Percentiles rank a stretch among this genome's conserved stretches.
Conservation (phyloP, 2,888 invertebrate genomes). For the Apamea monoglypha region DNA sequence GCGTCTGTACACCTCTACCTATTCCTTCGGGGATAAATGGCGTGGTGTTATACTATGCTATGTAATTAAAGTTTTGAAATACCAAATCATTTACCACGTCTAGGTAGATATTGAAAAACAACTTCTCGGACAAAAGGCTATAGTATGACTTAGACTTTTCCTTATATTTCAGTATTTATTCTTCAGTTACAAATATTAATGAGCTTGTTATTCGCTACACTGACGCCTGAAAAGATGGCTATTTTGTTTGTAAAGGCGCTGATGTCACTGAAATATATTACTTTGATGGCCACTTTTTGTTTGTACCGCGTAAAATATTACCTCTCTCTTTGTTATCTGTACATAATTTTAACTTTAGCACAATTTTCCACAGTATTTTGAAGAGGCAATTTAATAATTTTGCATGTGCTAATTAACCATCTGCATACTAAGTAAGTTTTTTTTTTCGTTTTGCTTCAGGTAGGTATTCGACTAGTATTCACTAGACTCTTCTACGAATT, state of each 20-base stretch:
- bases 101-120: neutral
- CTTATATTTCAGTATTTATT: slow-evolving; percentile 14
- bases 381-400: neutral
- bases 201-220: slow-evolving; percentile 6
- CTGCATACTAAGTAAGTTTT: neutral
- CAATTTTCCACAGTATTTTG: neutral
- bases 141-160: neutral
- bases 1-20: neutral
- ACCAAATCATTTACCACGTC: neutral
- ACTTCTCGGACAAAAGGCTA: neutral
- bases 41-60: neutral
- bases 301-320: slow-evolving; percentile 31
- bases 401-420: neutral
- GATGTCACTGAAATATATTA: slow-evolving; percentile 29
- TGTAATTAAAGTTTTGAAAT: neutral
- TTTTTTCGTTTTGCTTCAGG: neutral
- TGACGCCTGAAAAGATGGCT: slow-evolving; percentile 10
- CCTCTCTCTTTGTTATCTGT: slow-evolving; percentile 11
- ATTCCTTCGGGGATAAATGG: neutral
- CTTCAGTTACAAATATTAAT: slow-evolving; percentile 15
- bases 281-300: slow-evolving; percentile 42
- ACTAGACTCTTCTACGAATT: neutral
- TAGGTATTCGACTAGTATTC: neutral
- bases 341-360: neutral
- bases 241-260: neutral